A percentile compares a stretch with the other conserved stretches of the same genome.
Conservation (phyloP, 2,888 invertebrate genomes). For the Brenthis hecate region DNA sequence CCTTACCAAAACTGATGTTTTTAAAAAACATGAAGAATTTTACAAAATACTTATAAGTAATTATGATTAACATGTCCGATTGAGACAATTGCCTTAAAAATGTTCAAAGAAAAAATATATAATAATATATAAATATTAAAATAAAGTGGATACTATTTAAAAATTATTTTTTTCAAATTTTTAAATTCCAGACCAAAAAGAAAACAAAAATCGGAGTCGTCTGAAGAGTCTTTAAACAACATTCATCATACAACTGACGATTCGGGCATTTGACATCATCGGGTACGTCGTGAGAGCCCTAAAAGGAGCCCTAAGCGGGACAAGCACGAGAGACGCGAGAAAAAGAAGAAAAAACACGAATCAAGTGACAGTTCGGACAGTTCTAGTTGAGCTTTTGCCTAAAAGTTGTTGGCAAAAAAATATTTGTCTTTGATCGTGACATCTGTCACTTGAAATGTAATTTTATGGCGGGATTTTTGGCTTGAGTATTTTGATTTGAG, state of each 20-base stretch:
- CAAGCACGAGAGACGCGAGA: conserved; percentile 53
- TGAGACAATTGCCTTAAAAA: neutral
- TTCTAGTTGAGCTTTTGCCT: conserved; percentile 61
- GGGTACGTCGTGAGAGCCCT: conserved; percentile 65
- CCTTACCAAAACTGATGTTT: no score
- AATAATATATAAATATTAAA: no score
- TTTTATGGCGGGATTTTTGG: neutral
- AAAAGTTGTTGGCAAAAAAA: conserved; percentile 10
- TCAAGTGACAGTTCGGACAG: conserved; percentile 63
- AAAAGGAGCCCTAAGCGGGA: conserved; percentile 45
- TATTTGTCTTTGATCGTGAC: conserved; percentile 22
- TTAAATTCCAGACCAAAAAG: conserved; percentile 57
- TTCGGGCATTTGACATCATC: conserved; percentile 79
- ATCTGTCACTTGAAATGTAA: conserved; percentile 4
- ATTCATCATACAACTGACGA: conserved; percentile 76
- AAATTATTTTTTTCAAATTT: neutral
- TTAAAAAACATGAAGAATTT: no score
- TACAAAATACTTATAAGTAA: neutral
- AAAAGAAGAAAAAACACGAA: conserved; percentile 59
- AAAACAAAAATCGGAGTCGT: conserved; percentile 70
- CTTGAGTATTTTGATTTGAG: neutral
- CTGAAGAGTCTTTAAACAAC: conserved; percentile 72
- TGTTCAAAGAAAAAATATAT: neutral
- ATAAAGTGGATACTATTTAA: no score
- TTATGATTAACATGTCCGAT: no score